phyloP scores from a whole-genome alignment of 2,113 vertebrate genomes.

The Elephas maximus region DNA sequence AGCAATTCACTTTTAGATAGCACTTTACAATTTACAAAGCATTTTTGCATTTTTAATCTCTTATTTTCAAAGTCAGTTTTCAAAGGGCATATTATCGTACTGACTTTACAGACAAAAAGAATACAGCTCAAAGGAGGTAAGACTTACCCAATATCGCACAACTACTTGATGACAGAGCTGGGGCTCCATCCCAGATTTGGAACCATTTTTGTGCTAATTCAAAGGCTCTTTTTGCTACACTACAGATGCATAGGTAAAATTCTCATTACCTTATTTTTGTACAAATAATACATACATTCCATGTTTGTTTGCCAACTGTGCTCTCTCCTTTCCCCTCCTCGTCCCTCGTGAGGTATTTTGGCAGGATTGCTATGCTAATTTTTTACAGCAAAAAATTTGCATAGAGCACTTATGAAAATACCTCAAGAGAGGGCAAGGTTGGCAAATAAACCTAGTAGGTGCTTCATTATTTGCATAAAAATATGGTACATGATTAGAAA shows the following conservation, averaged over 20 bases:
- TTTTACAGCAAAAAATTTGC: no score
- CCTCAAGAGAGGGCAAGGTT: no score
- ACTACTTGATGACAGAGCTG: not conserved
- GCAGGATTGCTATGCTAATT: no score
- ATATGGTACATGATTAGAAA: not conserved
- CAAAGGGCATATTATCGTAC: constrained; percentile 6
- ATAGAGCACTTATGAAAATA: no score
- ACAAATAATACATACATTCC: no score
- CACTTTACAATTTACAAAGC: constrained; percentile 38
- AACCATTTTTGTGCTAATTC: not conserved
- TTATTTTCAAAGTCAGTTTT: constrained; percentile 45
- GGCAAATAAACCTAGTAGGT: no score
- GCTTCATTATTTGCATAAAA: no score
- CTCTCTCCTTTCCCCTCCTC: no score
- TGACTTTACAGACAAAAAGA: constrained; percentile 50
- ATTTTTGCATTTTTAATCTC: constrained; percentile 63
- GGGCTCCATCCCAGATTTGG: not conserved
- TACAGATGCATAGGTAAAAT: not conserved
- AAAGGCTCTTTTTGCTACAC: not conserved
- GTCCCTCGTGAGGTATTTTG: no score
- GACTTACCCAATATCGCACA: not conserved
- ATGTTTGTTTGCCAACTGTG: no score
- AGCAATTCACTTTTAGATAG: constrained; percentile 57
- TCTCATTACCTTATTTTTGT: not conserved
- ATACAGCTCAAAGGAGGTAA: not conserved